Base-by-base conservation (phyloP, 2,888 invertebrate genomes). In the Eurois occulta region DNA sequence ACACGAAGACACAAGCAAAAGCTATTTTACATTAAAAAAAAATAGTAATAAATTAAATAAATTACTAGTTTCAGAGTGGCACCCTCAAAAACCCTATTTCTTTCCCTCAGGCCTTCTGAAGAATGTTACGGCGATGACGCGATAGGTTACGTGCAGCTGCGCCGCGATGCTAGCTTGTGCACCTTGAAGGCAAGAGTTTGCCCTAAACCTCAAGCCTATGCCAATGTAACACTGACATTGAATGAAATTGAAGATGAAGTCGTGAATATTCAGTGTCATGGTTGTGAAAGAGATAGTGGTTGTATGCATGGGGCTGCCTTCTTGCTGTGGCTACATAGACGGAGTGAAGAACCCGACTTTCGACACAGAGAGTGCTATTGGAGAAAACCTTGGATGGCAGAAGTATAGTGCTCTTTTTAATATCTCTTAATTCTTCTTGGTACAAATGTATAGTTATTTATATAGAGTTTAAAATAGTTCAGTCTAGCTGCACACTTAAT, bases 91-190 rank as follows among this genome's bases (percentile, higher is more conserved):
- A 55, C 16, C 28, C 18, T 18, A 41, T 6, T 18, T 41, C 24
- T 28, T 18, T 69, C 7, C 18, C 24, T 41, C 73, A 73, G 69
- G 24, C 24, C 38, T 66, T 10, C 16, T 13, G 13, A 32, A 43
- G 55, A 69, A 18, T 67, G 52, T 21, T 55, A 41, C 8, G 52
- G 52, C 8, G 55, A 69, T 68, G 41, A 52, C 13, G 38, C 68
- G 8, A 68, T 68, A 73, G 68, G 73, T 7, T 73, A 67, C 24
- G 41, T 67, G 10, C 73, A 73, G 52, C 52, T 73, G 41, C 2
- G 11, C 68, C 52, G 41, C 18, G 41, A 18, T 0, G 55, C n/a
- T 55, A 13, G n/a, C 13, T n/a, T 55, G 2, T 74, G 41, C 18
- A 69, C 32, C 18, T 43, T 74, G 5, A 74, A 74, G n/a, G 69